phyloP scores from a whole-genome alignment of 2,888 invertebrate species.

The Mylabris sibirica region DNA sequence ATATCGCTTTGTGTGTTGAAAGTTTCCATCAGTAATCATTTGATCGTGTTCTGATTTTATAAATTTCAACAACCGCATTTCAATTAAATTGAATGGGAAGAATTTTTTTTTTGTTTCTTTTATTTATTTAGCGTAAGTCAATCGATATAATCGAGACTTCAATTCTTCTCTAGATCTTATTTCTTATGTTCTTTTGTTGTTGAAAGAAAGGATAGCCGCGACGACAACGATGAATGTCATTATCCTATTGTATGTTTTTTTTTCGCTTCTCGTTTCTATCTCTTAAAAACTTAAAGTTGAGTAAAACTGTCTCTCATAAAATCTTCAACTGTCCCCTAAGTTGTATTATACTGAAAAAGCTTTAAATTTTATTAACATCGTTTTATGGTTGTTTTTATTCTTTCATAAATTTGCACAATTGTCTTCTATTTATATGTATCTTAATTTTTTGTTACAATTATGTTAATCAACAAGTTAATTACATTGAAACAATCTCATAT shows the following conservation, averaged over 20 bases:
- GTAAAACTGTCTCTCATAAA: conserved; percentile 1
- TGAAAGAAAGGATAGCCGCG: neutral
- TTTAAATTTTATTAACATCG: neutral
- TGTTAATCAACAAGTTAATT: neutral
- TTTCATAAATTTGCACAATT: neutral
- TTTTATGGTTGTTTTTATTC: neutral
- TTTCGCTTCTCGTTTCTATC: neutral
- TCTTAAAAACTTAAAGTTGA: neutral
- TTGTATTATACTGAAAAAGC: neutral
- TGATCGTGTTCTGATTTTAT: conserved; percentile 2
- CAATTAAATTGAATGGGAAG: neutral
- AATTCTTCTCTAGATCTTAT: neutral
- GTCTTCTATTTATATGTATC: neutral
- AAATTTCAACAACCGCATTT: neutral
- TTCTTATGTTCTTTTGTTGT: conserved; percentile 6
- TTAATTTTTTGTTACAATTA: neutral
- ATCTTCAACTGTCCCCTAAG: neutral
- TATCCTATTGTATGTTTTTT: conserved; percentile 9
- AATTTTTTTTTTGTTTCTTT: neutral
- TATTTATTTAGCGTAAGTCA: neutral
- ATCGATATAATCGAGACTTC: neutral
- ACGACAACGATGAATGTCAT: conserved; percentile 5
- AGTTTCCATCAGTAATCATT: neutral
- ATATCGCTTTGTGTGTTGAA: neutral
- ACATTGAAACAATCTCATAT: neutral